Evolutionary conservation across 2,888 invertebrate species (phyloP), one percentile per base, ranked within the genome.

Genomic region (Yponomeuta plumbellus): DNA sequence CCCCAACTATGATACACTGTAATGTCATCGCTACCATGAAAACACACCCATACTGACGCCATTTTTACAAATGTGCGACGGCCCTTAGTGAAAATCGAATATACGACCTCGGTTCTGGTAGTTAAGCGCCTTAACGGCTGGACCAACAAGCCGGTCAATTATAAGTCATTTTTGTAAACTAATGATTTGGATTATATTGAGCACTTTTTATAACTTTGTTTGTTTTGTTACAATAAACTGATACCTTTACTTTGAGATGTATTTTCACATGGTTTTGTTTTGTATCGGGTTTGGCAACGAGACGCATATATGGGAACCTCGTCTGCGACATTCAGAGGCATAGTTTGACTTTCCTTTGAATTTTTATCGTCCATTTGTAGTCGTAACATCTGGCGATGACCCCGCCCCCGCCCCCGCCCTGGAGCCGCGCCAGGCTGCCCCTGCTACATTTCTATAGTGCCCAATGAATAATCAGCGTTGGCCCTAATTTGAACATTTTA

Each of bases 291-390:
- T 52, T 52, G 13, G 44, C 44, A 52, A 17, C 44, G 44, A 52
- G 44, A 13, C 1, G 44, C 13, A 52, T 17, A 52, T 52, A 52
- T 13, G 13, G 44, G 44, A 17, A 52, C 17, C 5, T 5, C 17
- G 44, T 52, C 13, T 52, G 44, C 44, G 44, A 17, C 44, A 21
- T 13, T 23, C 23, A 13, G 21, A 23, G 3, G 59, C 59, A 22
- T 59, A 34, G 62, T n/a, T 62, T 40, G 26, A 34, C 39, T 17
- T 17, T 17, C 44, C 62, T 62, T 62, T 62, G 62, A 62, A 62
- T 62, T 62, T 62, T 62, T 62, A 62, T 62, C 8, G 62, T 62
- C 62, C 39, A 62, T 62, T 62, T 39, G 62, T 20, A 62, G 62
- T 62, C 62, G 62, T 62, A 62, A 62, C 62, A 62, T 62, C 62